Evolutionary conservation across 2,113 vertebrate species (phyloP).

Genomic region (Phylloscopus whistleri): DNA sequence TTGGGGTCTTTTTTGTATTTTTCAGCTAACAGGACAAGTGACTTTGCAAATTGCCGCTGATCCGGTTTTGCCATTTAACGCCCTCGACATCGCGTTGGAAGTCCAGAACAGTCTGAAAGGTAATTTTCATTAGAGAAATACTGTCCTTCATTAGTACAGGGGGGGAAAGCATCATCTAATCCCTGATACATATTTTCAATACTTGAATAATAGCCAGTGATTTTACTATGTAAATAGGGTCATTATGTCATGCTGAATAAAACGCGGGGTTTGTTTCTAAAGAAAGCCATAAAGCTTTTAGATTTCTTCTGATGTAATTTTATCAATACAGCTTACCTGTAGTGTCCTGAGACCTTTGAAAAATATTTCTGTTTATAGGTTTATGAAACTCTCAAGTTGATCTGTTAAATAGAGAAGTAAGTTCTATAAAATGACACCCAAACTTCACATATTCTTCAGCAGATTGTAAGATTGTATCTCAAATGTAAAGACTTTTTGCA

Average conservation of each 20-base stretch:
- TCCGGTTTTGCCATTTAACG: constrained; percentile 89
- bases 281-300: constrained; percentile 3
- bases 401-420: not conserved
- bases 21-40: constrained; percentile 90
- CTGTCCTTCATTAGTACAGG: not conserved
- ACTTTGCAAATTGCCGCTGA: constrained; percentile 84
- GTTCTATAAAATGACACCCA: not conserved
- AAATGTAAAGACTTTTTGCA: not conserved
- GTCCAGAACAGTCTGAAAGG: constrained; percentile 93
- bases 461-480: not conserved
- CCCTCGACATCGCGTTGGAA: constrained; percentile 89
- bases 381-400: not conserved
- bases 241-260: not conserved
- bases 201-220: not conserved
- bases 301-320: constrained; percentile 27
- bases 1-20: constrained; percentile 48
- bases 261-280: not conserved
- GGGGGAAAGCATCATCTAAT: not conserved
- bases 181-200: not conserved
- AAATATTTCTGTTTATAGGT: not conserved
- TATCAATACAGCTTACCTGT: not conserved
- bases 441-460: not conserved
- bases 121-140: constrained; percentile 66
- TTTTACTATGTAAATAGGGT: not conserved
- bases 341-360: not conserved